Evolutionary conservation across 2,888 invertebrate species (phyloP), one percentile per base, ranked within the genome.

Genomic region (Hylaea fasciaria): DNA sequence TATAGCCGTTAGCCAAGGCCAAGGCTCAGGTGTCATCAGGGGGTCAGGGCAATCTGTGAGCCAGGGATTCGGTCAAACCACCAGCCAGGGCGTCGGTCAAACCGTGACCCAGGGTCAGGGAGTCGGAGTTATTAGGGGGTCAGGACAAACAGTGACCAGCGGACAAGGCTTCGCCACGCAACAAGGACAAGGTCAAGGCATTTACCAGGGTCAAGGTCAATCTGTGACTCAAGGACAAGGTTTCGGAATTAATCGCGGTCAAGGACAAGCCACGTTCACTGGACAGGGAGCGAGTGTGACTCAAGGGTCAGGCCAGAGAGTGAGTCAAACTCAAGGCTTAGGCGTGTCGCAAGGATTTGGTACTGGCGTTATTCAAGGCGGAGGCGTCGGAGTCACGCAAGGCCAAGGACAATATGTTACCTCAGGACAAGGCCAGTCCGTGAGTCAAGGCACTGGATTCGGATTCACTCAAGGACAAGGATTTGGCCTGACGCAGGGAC

Each of bases 251-350:
- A 53, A 37, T 16, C 46, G 44, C 60, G 61, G 61, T 0, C 56
- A 56, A 14, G 61, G 61, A 9, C 52, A 56, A 13, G 32, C 16
- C 11, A 54, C 57, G 9, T 46, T 22, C n/a, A n/a, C n/a, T n/a
- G n/a, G n/a, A 3, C 47, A 56, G 17, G 59, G 71, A 64, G 64
- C 57, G 7, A 62, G 62, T 0, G 39, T 61, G 39, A 0, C 51
- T 53, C 2, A 73, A 60, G 76, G 76, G 5, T 62, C 64, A 46
- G 77, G 77, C 1, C 61, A 68, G 22, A 47, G 39, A 7, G 62
- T 72, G 0, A 64, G 50, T 8, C 78, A 76, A 57, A 78, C 76
- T 2, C 66, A 45, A 14, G 72, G 70, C 0, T 47, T 62, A 5
- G 40, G 39, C 2, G 60, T 66, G 7, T 48, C 62, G 2, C 73